These are phyloP conservation scores for Premnoplex brunnescens DNA, from an alignment of 2,797 vertebrate species.

Conservation along the genomic window DNA sequence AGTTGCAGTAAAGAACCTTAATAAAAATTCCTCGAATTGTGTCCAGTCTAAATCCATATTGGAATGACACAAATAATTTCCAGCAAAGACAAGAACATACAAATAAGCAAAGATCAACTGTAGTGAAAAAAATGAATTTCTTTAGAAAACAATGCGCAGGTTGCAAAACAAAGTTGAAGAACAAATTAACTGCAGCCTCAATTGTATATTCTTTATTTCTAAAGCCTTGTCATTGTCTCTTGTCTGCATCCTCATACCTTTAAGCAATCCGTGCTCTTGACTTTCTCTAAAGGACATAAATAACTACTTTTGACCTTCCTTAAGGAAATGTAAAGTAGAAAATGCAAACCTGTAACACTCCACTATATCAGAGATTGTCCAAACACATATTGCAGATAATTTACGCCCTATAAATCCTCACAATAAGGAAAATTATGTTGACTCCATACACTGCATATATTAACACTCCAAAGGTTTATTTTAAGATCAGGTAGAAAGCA, in stretches of 20 bases:
- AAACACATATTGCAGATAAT: neutral
- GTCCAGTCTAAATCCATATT: neutral
- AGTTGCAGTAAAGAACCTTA: neutral
- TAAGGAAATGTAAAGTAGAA: neutral
- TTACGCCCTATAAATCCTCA: neutral
- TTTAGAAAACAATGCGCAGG: neutral
- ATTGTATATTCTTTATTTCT: neutral
- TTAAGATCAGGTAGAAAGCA: neutral
- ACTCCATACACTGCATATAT: too few relatives aligned
- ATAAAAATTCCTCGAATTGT: neutral
- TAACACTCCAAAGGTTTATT: neutral
- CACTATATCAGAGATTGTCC: neutral
- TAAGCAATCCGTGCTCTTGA: too few relatives aligned
- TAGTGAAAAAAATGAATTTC: fast-evolving
- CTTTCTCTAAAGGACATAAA: neutral
- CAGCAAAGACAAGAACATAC: neutral
- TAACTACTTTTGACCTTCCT: neutral
- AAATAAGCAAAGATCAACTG: neutral
- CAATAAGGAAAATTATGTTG: neutral
- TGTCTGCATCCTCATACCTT: neutral
- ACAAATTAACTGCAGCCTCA: neutral
- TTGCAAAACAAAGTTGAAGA: neutral
- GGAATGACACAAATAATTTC: neutral
- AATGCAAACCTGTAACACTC: neutral
- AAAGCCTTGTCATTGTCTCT: neutral